Conservation (phyloP, 1,140 invertebrate species). For the Meloidogyne exigua region DNA sequence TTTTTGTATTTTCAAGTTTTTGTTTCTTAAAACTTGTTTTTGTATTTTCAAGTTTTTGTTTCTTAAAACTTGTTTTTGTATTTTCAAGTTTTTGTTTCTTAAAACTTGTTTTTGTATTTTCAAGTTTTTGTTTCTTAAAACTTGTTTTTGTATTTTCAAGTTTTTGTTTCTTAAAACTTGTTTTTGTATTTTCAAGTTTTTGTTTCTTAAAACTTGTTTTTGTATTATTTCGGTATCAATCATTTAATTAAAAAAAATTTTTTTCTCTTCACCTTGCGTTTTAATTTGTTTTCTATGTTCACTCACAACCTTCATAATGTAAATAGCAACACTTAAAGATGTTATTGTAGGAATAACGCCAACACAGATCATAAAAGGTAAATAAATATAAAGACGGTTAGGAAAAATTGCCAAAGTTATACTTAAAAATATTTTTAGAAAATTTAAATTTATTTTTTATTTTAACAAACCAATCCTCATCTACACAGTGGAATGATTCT, state of each 20-base stretch:
- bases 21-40: too few species aligned
- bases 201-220: too few species aligned
- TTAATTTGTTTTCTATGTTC: conserved; percentile 45
- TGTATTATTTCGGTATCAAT: neutral
- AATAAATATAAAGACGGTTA: conserved; percentile 48
- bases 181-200: too few species aligned
- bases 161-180: too few species aligned
- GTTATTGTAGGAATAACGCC: conserved; percentile 54
- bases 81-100: too few species aligned
- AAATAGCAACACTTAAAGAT: conserved; percentile 52
- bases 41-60: too few species aligned
- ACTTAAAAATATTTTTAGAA: conserved; percentile 25
- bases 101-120: too few species aligned
- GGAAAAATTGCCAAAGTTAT: conserved; percentile 46
- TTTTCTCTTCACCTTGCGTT: conserved; percentile 34
- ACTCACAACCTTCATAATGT: conserved; percentile 49
- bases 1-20: too few species aligned
- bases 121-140: too few species aligned
- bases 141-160: too few species aligned
- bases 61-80: too few species aligned
- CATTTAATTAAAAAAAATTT: too few species aligned
- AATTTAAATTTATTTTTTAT: neutral
- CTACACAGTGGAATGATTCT: conserved; percentile 53
- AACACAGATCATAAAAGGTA: conserved; percentile 49
- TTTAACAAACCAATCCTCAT: conserved; percentile 37